These are phyloP conservation scores for Ectemnius continuus DNA, from an alignment of 2,888 invertebrate genomes.

Conservation along the genomic window DNA sequence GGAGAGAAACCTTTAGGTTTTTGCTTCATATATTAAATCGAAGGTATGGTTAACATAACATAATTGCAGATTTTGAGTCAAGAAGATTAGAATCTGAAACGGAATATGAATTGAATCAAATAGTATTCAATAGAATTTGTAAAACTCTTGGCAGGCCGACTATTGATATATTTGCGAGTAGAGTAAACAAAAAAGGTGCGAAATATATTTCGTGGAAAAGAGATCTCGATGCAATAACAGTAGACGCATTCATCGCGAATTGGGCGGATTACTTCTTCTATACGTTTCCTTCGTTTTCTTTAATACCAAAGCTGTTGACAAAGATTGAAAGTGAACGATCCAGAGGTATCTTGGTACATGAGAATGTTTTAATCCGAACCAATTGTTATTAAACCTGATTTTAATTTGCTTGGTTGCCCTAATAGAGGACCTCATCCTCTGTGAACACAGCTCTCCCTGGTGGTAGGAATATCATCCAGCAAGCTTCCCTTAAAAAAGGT, in stretches of 20 bases:
- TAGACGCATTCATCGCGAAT: too few species aligned
- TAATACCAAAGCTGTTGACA: too few species aligned
- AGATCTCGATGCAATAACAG: too few species aligned
- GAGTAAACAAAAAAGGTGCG: constrained; percentile 16
- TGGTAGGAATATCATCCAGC: constrained; percentile 8
- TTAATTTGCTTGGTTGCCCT: background rate
- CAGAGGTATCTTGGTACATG: constrained; percentile 10
- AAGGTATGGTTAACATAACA: too few species aligned
- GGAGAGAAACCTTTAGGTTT: constrained; percentile 9
- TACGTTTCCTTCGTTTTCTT: too few species aligned
- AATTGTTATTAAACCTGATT: background rate
- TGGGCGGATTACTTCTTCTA: too few species aligned
- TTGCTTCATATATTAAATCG: constrained; percentile 19
- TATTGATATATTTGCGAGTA: constrained; percentile 23
- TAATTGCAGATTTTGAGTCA: constrained; percentile 16
- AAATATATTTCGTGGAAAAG: constrained; percentile 4
- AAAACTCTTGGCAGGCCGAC: constrained; percentile 5
- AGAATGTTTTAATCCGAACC: constrained; percentile 24
- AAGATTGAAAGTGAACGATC: too few species aligned
- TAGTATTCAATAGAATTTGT: background rate
- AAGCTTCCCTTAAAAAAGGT: background rate
- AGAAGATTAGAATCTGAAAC: constrained; percentile 11
- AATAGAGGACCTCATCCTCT: constrained; percentile 6
- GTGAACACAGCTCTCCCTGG: constrained; percentile 13
- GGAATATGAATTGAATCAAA: constrained; percentile 2